Evolutionary conservation across 1,140 invertebrate species (phyloP).

Genomic region (Paraescarpia echinospica): DNA sequence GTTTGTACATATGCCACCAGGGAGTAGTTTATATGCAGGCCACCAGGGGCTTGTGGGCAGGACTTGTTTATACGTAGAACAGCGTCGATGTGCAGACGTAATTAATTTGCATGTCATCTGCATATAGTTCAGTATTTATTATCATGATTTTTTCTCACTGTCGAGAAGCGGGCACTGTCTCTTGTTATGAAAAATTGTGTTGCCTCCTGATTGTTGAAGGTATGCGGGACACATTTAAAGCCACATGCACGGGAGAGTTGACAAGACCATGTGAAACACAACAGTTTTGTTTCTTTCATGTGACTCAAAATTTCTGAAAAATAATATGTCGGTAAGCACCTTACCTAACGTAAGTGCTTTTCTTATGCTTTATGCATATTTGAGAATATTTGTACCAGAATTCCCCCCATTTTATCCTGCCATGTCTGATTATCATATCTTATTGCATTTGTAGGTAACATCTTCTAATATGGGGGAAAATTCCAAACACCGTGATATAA

Average conservation of each 20-base stretch:
- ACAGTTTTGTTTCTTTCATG: neutral
- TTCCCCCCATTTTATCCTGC: neutral
- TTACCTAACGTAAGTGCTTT: too few relatives aligned
- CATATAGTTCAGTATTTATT: slow-evolving; percentile 2
- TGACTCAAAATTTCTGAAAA: neutral
- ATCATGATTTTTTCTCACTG: neutral
- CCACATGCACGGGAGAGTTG: too few relatives aligned
- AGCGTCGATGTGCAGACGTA: neutral
- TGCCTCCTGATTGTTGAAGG: neutral
- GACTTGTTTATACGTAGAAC: neutral
- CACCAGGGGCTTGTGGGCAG: slow-evolving; percentile 2
- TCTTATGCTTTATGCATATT: neutral
- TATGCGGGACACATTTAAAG: neutral
- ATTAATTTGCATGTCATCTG: neutral
- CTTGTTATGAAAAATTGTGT: neutral
- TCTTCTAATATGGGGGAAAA: neutral
- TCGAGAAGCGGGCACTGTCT: neutral
- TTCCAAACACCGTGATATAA: neutral
- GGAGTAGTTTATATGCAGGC: neutral
- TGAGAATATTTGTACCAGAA: neutral
- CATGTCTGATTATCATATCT: neutral
- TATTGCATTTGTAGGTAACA: neutral
- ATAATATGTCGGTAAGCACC: too few relatives aligned
- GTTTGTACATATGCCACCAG: neutral
- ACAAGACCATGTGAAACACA: neutral